A percentile compares a stretch with the other conserved stretches of the same genome.
Conservation (phyloP, 2,888 invertebrate species). For the Drosophila macrothrix region DNA sequence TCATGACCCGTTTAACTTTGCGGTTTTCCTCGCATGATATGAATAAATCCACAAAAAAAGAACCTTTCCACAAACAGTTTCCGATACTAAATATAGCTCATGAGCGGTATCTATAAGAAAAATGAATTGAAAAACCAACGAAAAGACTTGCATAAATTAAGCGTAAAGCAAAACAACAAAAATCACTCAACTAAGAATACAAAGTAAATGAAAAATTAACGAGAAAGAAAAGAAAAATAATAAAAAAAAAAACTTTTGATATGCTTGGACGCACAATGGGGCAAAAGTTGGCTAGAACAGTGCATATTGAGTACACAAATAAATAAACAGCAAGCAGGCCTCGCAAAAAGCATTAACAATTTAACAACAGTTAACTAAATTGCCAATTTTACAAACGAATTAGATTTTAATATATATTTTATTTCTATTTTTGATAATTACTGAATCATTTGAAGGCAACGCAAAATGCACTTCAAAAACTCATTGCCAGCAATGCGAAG, state of each 20-base stretch:
- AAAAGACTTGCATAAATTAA: constrained; percentile 61
- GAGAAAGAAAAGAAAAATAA: constrained; percentile 10
- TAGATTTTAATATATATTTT: neutral
- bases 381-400: constrained; percentile 10
- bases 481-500: neutral
- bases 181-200: constrained; percentile 76
- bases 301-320: constrained; percentile 25
- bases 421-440: neutral
- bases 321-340: constrained; percentile 26
- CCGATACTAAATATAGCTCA: constrained; percentile 16
- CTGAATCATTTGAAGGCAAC: constrained; percentile 1
- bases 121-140: constrained; percentile 9
- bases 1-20: constrained; percentile 49
- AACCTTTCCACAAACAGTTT: constrained; percentile 18
- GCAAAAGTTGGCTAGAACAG: constrained; percentile 52
- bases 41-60: constrained; percentile 5
- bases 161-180: constrained; percentile 66
- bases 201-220: constrained; percentile 54
- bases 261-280: constrained; percentile 51
- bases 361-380: constrained; percentile 36
- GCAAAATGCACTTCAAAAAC: neutral
- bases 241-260: constrained; percentile 12
- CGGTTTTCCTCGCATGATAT: constrained; percentile 10
- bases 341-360: constrained; percentile 13
- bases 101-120: constrained; percentile 2